Conservation (phyloP, 2,888 invertebrate genomes). For the Meiosimyza decipiens region DNA sequence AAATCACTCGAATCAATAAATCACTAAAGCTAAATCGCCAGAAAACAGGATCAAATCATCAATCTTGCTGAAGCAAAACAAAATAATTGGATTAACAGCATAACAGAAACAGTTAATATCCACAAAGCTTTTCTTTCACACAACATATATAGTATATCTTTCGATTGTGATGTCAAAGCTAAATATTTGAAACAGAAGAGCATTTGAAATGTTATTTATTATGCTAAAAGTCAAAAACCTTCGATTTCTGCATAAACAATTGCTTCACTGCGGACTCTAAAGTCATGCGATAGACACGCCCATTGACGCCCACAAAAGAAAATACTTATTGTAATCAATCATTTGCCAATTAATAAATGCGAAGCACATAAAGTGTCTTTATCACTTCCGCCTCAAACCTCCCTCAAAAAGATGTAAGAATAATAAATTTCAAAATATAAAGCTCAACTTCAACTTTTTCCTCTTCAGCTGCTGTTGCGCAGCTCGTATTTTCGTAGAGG, state of each 20-base stretch:
- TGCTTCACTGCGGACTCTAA: background rate
- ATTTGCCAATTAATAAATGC: slow-evolving; percentile 18
- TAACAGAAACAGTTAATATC: background rate
- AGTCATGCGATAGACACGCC: background rate
- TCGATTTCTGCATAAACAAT: slow-evolving; percentile 1
- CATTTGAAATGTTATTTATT: background rate
- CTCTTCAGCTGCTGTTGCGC: no score
- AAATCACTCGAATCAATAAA: slow-evolving; percentile 11
- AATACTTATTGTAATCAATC: slow-evolving; percentile 3
- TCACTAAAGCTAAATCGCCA: background rate
- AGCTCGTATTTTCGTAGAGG: no score
- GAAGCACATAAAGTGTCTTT: no score
- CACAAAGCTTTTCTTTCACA: background rate
- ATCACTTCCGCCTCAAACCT: no score
- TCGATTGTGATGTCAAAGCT: no score
- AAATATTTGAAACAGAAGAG: no score
- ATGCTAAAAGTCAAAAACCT: slow-evolving; percentile 14
- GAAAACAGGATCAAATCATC: slow-evolving; percentile 18
- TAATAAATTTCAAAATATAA: no score
- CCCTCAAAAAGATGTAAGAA: no score
- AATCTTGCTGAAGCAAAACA: slow-evolving; percentile 2
- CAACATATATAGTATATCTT: background rate
- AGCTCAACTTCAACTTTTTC: no score
- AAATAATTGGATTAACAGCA: background rate
- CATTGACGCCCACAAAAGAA: background rate